Evolutionary conservation across 2,888 invertebrate species (phyloP).

Genomic region (Gymnosoma rotundatum): DNA sequence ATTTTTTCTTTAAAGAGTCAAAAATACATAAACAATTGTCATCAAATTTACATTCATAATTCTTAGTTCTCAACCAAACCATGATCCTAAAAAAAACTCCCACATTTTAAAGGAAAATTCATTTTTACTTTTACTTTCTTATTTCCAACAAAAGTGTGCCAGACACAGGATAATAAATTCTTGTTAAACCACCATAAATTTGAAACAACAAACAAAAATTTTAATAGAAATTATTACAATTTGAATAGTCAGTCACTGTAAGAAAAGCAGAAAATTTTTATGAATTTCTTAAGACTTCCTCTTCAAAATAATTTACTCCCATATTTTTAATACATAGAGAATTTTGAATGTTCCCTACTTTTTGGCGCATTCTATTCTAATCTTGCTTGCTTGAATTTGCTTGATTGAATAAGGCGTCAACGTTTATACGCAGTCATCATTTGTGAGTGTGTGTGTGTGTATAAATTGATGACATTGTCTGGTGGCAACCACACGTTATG

Average conservation of each 20-base stretch:
- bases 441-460: conserved; percentile 12
- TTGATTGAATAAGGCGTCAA: conserved; percentile 59
- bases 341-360: conserved; percentile 8
- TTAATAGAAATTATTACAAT: conserved; percentile 22
- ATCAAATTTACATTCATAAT: conserved; percentile 58
- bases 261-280: conserved; percentile 68
- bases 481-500: conserved; percentile 66
- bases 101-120: conserved; percentile 16
- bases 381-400: neutral
- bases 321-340: conserved; percentile 24
- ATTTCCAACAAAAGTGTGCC: conserved; percentile 56
- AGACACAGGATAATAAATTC: conserved; percentile 67
- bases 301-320: conserved; percentile 31
- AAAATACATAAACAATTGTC: conserved; percentile 50
- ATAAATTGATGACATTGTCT: conserved; percentile 43
- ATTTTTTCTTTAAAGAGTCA: neutral
- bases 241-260: conserved; percentile 67
- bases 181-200: neutral
- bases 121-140: neutral
- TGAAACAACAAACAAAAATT: conserved; percentile 5
- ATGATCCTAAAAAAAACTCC: conserved; percentile 36
- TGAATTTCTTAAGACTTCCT: conserved; percentile 54
- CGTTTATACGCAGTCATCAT: conserved; percentile 60
- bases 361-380: conserved; percentile 55
- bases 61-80: conserved; percentile 35